Evolutionary conservation across 2,797 vertebrate species (phyloP), one percentile per base, ranked within the genome.

Genomic region (Takifugu rubripes): DNA sequence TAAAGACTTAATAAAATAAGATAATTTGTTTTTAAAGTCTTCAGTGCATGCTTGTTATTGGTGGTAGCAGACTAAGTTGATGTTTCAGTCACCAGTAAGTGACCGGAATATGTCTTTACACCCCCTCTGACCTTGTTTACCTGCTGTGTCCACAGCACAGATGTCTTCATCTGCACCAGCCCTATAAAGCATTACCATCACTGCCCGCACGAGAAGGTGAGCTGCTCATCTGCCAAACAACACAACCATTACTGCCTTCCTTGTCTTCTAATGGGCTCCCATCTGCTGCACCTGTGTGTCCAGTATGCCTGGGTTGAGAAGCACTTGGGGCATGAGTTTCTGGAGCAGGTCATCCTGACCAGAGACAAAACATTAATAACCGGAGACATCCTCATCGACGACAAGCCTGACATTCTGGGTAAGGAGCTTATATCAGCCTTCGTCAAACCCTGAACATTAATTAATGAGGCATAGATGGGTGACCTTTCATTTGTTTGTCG

Each of bases 261-360:
- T n/a, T 24, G 61, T 53, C 51, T 43, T 29, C 55, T 31, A 66
- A 58, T 24, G 15, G 36, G 1, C 46, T 54, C 10, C 29, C 6
- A n/a, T 56, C 21, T 46, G 7, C 15, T 59, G 3, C 27, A 31
- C 62, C 25, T 70, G 8, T 63, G 16, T 40, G 68, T 86, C 29
- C 79, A 98, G 97, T 96, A 94, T 0, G 95, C 96, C 49, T 99
- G 97, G 96, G 89, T 98, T 56, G 96, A 98, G 85, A 95, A 94
- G 56, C 93, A 98, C 85, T 87, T 99, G 0, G 96, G 96, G 17
- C 66, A 88, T 0, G 92, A 94, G 42, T 98, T 98, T 70, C 89
- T 98, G 51, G 95, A 99, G 73, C 93, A 92, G 69, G 91, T 96
- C 1, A 92, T 99, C 74, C 85, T 99, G 83, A 98, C 97, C 17